These are phyloP conservation scores for Oreochromis tanganicae DNA, from an alignment of 2,113 vertebrate genomes.

Conservation along the genomic window DNA sequence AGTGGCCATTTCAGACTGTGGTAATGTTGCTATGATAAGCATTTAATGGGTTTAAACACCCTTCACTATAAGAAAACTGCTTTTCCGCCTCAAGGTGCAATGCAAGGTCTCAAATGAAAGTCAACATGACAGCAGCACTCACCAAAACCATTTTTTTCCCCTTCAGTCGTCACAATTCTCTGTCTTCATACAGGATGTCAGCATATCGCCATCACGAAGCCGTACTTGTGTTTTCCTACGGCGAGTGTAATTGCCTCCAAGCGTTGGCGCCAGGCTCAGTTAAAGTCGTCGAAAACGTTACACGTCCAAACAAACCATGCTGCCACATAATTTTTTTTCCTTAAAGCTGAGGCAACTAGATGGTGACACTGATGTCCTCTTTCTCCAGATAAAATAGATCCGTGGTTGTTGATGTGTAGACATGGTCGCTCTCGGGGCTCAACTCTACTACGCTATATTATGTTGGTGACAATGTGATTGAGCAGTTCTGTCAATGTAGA, in stretches of 20 bases:
- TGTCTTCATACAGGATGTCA: neutral
- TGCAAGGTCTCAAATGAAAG: conserved; percentile 13
- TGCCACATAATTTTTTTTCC: neutral
- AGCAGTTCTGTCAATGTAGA: conserved; percentile 71
- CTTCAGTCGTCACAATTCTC: neutral
- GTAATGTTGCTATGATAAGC: conserved; percentile 14
- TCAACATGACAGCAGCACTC: conserved; percentile 21
- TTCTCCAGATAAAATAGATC: conserved; percentile 41
- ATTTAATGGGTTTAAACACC: conserved; percentile 32
- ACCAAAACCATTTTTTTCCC: neutral
- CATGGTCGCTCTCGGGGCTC: conserved; percentile 36
- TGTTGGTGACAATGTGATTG: conserved; percentile 68
- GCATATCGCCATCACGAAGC: conserved; percentile 4
- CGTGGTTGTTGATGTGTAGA: conserved; percentile 69
- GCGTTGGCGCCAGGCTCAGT: conserved; percentile 16
- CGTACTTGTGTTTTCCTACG: conserved; percentile 9
- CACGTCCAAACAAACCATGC: neutral
- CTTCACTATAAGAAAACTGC: neutral
- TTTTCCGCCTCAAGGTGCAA: conserved; percentile 2
- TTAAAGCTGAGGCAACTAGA: neutral
- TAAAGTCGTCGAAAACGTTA: neutral
- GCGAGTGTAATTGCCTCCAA: conserved; percentile 46
- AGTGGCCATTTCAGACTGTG: conserved; percentile 36
- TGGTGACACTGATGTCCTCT: neutral
- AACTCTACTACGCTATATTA: conserved; percentile 41